A percentile compares a stretch with the other conserved stretches of the same genome.
phyloP scores from a whole-genome alignment of 2,113 vertebrate species.

The Pseudorasbora parva region DNA sequence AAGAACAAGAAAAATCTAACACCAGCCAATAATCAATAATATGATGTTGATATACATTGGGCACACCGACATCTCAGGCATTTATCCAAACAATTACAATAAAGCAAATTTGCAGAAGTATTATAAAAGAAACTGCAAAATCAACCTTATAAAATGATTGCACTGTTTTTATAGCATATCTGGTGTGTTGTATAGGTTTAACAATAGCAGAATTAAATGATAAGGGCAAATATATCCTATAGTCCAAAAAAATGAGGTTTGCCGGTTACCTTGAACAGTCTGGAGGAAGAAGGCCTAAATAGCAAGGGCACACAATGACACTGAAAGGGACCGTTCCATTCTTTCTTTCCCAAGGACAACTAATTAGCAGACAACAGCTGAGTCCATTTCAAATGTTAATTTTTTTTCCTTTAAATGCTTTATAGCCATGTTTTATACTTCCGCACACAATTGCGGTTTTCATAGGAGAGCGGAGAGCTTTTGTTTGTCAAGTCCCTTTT shows the following conservation, averaged over 20 bases:
- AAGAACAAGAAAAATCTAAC: too few species aligned
- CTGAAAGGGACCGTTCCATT: conserved; percentile 76
- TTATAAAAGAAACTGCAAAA: background rate
- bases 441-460: conserved; percentile 63
- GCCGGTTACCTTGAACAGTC: conserved; percentile 75
- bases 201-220: conserved; percentile 65
- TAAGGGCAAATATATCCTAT: conserved; percentile 64
- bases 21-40: background rate
- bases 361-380: conserved; percentile 86
- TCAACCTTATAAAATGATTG: conserved; percentile 15
- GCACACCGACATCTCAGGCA: background rate
- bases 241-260: conserved; percentile 63
- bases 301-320: conserved; percentile 73
- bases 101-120: background rate
- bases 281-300: conserved; percentile 71
- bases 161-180: background rate
- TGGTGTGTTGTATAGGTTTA: conserved; percentile 61
- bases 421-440: conserved; percentile 72
- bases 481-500: conserved; percentile 67
- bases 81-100: background rate
- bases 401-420: conserved; percentile 72
- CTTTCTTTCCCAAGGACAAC: conserved; percentile 80
- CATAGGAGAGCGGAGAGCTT: conserved; percentile 59
- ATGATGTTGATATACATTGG: background rate
- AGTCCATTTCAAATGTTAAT: conserved; percentile 81